A percentile compares a stretch with the other conserved stretches of the same genome.
These are phyloP conservation scores for Enteromius viviparus DNA, from an alignment of 2,797 vertebrate species.

Conservation along the genomic window DNA sequence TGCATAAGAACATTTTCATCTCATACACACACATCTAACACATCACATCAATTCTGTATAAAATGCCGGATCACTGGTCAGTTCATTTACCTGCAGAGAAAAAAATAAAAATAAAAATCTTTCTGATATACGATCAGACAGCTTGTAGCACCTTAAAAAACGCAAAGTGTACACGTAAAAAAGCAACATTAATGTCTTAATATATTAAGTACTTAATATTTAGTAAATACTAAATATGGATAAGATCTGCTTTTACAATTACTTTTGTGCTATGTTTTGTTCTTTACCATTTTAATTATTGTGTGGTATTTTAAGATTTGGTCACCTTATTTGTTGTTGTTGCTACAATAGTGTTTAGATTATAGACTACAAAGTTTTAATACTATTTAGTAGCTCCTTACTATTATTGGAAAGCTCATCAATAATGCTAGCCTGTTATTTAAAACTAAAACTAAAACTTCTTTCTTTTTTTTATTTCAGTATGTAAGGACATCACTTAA, in stretches of 20 bases:
- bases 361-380: not conserved
- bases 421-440: too few species aligned
- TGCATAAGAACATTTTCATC: conserved; percentile 19
- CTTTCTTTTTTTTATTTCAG: too few species aligned
- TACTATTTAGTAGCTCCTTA: too few species aligned
- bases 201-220: not conserved
- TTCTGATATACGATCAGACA: not conserved
- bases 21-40: conserved; percentile 26
- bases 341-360: not conserved
- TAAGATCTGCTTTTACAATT: not conserved
- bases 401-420: too few species aligned
- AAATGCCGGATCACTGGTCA: conserved; percentile 10
- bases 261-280: not conserved
- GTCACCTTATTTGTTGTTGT: not conserved
- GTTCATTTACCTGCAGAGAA: conserved; percentile 15
- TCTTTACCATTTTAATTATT: not conserved
- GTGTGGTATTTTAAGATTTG: not conserved
- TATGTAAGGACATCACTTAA: too few species aligned
- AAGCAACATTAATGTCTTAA: not conserved
- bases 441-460: too few species aligned
- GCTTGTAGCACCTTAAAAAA: not conserved
- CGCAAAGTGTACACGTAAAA: not conserved
- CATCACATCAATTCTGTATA: not conserved
- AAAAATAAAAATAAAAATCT: not conserved
- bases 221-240: not conserved